phyloP scores from a whole-genome alignment of 2,797 vertebrate genomes.

The Malurus leucopterus region DNA sequence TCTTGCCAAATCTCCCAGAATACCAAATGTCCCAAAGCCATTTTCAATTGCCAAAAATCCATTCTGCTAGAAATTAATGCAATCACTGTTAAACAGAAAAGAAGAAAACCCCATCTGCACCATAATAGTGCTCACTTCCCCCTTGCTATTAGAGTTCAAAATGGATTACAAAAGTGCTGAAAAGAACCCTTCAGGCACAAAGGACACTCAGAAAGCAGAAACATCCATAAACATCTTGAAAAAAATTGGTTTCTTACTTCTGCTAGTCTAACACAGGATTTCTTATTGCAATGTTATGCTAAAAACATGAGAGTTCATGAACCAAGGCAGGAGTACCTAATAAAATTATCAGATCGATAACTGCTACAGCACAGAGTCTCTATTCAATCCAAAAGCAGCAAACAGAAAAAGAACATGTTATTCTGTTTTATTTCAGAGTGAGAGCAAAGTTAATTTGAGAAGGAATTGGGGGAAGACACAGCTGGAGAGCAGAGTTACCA shows the following conservation, averaged over 20 bases:
- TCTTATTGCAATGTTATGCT: constrained; percentile 8
- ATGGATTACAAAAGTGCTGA: not conserved
- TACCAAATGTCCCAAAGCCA: not conserved
- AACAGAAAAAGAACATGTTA: constrained; percentile 12
- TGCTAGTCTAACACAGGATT: not conserved
- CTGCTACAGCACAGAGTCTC: constrained; percentile 20
- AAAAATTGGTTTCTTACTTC: not conserved
- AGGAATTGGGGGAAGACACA: constrained; percentile 42
- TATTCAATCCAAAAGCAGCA: constrained; percentile 39
- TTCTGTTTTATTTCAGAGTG: constrained; percentile 56
- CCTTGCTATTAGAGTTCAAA: not conserved
- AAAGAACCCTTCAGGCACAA: not conserved
- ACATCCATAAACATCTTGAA: not conserved
- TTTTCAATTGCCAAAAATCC: not conserved
- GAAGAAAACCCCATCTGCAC: not conserved
- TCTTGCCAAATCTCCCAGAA: not conserved
- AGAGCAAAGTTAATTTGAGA: constrained; percentile 71
- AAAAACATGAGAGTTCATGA: constrained; percentile 35
- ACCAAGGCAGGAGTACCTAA: constrained; percentile 35
- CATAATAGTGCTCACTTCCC: not conserved
- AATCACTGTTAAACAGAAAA: not conserved
- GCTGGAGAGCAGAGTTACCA: constrained; percentile 55
- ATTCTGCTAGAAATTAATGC: not conserved
- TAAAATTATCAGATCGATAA: constrained; percentile 43
- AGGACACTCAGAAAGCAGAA: not conserved